Conservation (phyloP, 1,140 invertebrate species). For the Marisa cornuarietis region DNA sequence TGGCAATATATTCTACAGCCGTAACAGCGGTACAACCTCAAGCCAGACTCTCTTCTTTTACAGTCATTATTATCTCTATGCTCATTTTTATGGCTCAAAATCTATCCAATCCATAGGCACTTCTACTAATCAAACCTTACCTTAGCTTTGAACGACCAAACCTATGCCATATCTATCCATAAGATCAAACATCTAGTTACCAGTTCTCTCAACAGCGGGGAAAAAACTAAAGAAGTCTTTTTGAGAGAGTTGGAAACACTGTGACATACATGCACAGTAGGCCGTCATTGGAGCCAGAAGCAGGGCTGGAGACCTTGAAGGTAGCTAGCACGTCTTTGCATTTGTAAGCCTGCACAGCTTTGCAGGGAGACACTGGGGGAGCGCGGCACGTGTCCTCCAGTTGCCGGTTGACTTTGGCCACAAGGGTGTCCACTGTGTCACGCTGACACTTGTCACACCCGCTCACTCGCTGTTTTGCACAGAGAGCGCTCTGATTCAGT, state of each 20-base stretch:
- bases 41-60: too few species aligned
- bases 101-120: too few species aligned
- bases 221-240: too few species aligned
- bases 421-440: slow-evolving; percentile 25
- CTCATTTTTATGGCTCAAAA: too few species aligned
- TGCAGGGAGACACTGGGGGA: slow-evolving; percentile 27
- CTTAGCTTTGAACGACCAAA: too few species aligned
- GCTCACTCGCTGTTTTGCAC: slow-evolving; percentile 14
- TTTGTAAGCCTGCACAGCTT: slow-evolving; percentile 13
- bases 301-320: neutral
- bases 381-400: slow-evolving; percentile 22
- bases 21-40: too few species aligned
- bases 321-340: slow-evolving; percentile 21
- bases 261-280: slow-evolving; percentile 22
- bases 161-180: too few species aligned
- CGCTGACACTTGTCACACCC: slow-evolving; percentile 34
- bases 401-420: slow-evolving; percentile 19
- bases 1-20: too few species aligned
- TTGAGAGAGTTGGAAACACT: neutral
- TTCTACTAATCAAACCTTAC: too few species aligned
- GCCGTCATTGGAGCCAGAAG: neutral
- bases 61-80: too few species aligned
- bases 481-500: slow-evolving; percentile 11
- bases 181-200: too few species aligned
- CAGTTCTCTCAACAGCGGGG: too few species aligned